phyloP scores from a whole-genome alignment of 2,113 vertebrate genomes.

The Periophthalmus modestus region DNA sequence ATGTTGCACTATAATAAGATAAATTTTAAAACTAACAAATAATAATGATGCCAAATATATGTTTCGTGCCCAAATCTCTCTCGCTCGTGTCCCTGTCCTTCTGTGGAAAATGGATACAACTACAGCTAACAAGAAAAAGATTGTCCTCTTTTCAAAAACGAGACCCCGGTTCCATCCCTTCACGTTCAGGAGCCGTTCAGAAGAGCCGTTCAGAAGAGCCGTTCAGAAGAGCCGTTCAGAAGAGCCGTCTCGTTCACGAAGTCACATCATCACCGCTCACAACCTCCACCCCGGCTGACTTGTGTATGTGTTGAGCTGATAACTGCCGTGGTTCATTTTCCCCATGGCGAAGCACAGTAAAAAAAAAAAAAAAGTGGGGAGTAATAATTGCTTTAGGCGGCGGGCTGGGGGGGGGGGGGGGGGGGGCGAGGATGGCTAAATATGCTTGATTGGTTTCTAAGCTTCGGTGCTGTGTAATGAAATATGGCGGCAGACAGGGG shows the following conservation, averaged over 20 bases:
- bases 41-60: no score
- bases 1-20: no score
- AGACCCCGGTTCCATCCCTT: no score
- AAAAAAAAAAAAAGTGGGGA: slow-evolving; percentile 76
- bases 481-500: slow-evolving; percentile 72
- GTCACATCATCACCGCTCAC: background rate
- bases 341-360: slow-evolving; percentile 82
- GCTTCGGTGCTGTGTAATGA: slow-evolving; percentile 76
- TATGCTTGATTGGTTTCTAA: slow-evolving; percentile 82
- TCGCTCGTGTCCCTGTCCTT: no score
- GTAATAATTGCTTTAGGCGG: slow-evolving; percentile 81
- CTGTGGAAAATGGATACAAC: no score
- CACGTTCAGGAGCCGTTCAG: no score
- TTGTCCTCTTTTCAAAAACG: no score
- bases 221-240: background rate
- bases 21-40: no score
- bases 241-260: background rate
- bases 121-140: no score
- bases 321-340: slow-evolving; percentile 86
- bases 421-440: slow-evolving; percentile 75
- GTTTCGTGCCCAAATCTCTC: no score
- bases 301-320: slow-evolving; percentile 83
- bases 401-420: slow-evolving; percentile 37
- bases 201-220: background rate
- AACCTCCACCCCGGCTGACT: slow-evolving; percentile 68